Conservation (phyloP, 35 echinoderm and acorn worm species). For the Apostichopus californicus region DNA sequence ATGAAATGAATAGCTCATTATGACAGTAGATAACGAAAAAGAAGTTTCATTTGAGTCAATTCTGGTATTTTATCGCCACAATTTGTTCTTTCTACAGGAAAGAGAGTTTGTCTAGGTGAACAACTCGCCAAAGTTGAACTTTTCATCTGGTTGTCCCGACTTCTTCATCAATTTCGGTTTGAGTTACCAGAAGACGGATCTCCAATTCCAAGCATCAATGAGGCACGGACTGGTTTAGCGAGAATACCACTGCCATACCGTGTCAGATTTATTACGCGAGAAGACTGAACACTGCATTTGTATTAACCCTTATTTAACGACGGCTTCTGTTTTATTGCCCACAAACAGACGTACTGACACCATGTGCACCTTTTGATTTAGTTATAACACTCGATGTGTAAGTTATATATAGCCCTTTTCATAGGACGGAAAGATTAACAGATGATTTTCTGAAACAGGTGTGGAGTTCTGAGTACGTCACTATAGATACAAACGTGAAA, state of each 20-base stretch:
- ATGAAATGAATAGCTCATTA: too few species aligned
- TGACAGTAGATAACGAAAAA: too few species aligned
- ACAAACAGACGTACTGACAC: too few species aligned
- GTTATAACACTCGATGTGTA: too few species aligned
- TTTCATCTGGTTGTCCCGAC: constrained; percentile 31
- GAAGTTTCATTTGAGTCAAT: too few species aligned
- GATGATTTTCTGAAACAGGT: too few species aligned
- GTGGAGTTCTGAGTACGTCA: too few species aligned
- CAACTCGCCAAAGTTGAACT: constrained; percentile 28
- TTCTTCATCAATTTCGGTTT: constrained; percentile 28
- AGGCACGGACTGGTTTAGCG: not conserved
- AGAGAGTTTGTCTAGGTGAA: constrained; percentile 37
- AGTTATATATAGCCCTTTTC: too few species aligned
- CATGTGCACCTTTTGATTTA: too few species aligned
- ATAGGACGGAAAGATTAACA: too few species aligned
- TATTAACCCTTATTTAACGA: not conserved
- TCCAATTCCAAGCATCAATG: not conserved
- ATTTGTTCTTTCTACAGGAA: constrained; percentile 6
- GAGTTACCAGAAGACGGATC: constrained; percentile 12
- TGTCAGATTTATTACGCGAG: constrained; percentile 12
- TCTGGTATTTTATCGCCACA: not conserved
- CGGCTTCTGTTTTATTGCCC: not conserved
- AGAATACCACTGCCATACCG: not conserved
- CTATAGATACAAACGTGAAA: too few species aligned
- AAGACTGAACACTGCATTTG: not conserved